Evolutionary conservation across 2,888 invertebrate genomes (phyloP).

Genomic region (Adelognathus sp.): DNA sequence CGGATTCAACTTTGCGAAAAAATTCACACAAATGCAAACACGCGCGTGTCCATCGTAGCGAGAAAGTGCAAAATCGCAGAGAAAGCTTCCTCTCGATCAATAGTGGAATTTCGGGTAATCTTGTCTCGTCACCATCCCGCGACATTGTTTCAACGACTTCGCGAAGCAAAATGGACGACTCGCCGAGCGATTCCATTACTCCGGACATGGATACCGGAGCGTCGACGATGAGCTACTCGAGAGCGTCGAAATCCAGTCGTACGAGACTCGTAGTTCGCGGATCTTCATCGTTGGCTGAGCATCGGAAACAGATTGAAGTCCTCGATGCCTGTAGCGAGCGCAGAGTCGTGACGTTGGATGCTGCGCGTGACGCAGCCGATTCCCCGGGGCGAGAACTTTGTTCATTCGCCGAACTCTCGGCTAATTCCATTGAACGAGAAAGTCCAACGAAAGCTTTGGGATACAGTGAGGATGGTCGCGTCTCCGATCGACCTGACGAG

Average conservation of each 20-base stretch:
- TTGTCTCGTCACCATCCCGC: neutral
- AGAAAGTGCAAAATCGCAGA: neutral
- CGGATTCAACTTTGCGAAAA: neutral
- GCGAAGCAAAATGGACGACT: neutral
- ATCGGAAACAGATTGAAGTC: slow-evolving; percentile 18
- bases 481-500: neutral
- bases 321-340: slow-evolving; percentile 27
- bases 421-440: slow-evolving; percentile 9
- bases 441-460: neutral
- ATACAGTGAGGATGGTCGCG: neutral
- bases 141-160: slow-evolving; percentile 1
- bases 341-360: slow-evolving; percentile 26
- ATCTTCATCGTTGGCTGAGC: neutral
- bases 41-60: neutral
- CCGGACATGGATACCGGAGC: slow-evolving; percentile 4
- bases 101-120: neutral
- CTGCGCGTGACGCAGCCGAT: neutral
- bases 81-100: neutral
- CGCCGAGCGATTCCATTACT: slow-evolving; percentile 2
- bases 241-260: neutral
- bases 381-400: neutral
- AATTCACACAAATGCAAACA: neutral
- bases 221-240: slow-evolving; percentile 22
- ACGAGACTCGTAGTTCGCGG: neutral
- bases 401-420: neutral